A percentile compares a stretch with the other conserved stretches of the same genome.
These are phyloP conservation scores for Corythornis madagascariensis DNA, from an alignment of 2,113 vertebrate species.

Conservation along the genomic window DNA sequence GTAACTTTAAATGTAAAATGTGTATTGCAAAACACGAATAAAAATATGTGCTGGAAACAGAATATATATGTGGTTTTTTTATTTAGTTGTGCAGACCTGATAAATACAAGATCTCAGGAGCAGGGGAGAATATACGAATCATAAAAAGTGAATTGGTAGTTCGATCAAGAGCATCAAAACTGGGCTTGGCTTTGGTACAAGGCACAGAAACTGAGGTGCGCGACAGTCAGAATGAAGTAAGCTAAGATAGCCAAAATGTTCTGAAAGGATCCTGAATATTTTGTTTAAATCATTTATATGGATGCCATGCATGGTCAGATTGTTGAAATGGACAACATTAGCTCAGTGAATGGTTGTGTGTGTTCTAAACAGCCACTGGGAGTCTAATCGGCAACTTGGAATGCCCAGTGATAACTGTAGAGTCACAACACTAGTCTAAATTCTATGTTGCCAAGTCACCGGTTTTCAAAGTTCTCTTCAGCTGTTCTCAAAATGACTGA, in stretches of 20 bases:
- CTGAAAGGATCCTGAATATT: neutral
- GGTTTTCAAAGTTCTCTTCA: neutral
- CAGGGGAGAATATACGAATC: neutral
- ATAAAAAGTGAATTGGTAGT: neutral
- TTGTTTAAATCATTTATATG: neutral
- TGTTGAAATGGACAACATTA: neutral
- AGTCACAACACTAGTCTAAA: neutral
- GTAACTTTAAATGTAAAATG: neutral
- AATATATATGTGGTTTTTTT: neutral
- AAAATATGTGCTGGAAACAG: neutral
- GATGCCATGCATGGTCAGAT: neutral
- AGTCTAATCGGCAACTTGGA: neutral
- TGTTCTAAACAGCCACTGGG: neutral
- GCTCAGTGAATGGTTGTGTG: neutral
- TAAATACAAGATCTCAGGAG: neutral
- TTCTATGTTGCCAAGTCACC: neutral
- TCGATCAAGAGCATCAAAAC: neutral
- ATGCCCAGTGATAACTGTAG: neutral
- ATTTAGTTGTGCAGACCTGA: neutral
- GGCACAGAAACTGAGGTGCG: neutral
- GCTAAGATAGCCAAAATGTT: neutral
- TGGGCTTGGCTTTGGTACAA: neutral
- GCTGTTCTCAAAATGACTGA: neutral
- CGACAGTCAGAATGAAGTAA: neutral
- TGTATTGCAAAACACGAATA: rapidly evolving